Conservation (phyloP, 2,797 vertebrate genomes). For the Malurus splendens region DNA sequence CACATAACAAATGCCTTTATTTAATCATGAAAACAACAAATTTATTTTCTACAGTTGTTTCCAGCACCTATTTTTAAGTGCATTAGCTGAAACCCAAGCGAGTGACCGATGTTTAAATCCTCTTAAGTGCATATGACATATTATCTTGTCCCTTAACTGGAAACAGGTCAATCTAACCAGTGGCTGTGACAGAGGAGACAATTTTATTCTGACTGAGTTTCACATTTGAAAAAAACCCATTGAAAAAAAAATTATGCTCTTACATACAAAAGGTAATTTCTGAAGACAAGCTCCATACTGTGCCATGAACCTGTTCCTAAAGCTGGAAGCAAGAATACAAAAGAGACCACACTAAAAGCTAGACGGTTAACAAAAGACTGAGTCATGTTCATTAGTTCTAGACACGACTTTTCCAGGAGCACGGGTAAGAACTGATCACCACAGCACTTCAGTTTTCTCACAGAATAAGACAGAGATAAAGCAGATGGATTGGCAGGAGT, state of each 20-base stretch:
- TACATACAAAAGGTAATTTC: background rate
- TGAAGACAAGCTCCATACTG: background rate
- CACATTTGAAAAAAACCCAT: background rate
- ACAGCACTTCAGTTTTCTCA: background rate
- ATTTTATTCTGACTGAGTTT: conserved; percentile 1
- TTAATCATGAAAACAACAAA: background rate
- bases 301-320: background rate
- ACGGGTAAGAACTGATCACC: background rate
- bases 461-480: background rate
- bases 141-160: background rate
- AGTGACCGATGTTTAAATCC: background rate
- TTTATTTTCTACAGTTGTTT: background rate
- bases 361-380: background rate
- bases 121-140: background rate
- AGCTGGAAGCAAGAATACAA: background rate
- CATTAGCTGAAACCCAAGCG: background rate
- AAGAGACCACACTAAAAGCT: background rate
- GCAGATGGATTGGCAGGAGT: background rate
- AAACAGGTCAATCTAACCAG: background rate
- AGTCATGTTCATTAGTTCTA: background rate
- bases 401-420: background rate
- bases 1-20: background rate
- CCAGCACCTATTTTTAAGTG: background rate
- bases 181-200: background rate
- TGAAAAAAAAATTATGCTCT: background rate